Conservation (phyloP, 2,113 vertebrate genomes). For the Tetraodon nigroviridis region DNA sequence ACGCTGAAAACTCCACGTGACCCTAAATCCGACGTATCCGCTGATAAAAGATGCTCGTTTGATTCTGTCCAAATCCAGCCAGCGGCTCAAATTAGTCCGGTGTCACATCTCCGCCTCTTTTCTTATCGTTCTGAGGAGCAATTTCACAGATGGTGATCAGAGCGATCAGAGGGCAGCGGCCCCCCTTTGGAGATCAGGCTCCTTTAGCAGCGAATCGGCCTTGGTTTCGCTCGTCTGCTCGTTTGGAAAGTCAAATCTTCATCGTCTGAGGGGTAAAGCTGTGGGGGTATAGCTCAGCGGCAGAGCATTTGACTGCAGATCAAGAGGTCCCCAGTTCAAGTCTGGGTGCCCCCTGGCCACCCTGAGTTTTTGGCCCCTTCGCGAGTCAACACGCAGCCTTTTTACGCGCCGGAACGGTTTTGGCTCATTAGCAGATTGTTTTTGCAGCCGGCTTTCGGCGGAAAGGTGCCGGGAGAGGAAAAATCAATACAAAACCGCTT, state of each 20-base stretch:
- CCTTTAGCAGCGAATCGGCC: background rate
- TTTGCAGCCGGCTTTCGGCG: too few species aligned
- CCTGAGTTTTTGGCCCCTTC: slow-evolving; percentile 72
- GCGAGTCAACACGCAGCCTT: too few species aligned
- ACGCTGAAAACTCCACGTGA: slow-evolving; percentile 7
- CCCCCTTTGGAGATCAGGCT: background rate
- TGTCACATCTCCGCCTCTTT: slow-evolving; percentile 47
- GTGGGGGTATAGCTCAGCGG: slow-evolving; percentile 68
- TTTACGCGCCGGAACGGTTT: too few species aligned
- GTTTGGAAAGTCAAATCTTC: too few species aligned
- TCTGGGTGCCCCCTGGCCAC: slow-evolving; percentile 74
- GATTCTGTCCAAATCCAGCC: slow-evolving; percentile 63
- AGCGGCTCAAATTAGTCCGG: slow-evolving; percentile 59
- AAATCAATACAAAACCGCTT: too few species aligned
- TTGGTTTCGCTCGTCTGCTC: too few species aligned
- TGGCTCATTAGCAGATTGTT: too few species aligned
- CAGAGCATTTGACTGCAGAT: slow-evolving; percentile 85
- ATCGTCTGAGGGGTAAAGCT: too few species aligned
- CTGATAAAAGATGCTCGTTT: slow-evolving; percentile 54
- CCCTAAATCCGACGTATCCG: slow-evolving; percentile 46
- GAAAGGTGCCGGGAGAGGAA: too few species aligned
- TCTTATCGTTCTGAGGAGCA: slow-evolving; percentile 46
- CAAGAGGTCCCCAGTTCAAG: slow-evolving; percentile 78
- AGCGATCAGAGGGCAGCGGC: slow-evolving; percentile 40
- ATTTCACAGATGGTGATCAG: slow-evolving; percentile 46